phyloP scores from a whole-genome alignment of 2,888 invertebrate genomes.

The Junonia oenone region DNA sequence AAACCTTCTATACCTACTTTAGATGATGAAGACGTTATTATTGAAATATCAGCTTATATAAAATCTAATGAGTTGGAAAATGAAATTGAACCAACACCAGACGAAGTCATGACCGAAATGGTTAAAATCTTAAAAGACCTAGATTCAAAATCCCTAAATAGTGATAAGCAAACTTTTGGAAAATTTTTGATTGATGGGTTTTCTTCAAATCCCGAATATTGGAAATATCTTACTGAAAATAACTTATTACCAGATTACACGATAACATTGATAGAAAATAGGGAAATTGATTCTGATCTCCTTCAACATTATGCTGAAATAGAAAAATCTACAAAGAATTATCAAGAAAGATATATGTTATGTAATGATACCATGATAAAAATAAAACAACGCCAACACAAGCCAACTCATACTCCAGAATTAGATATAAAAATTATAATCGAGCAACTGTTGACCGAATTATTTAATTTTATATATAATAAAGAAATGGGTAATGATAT shows the following conservation, averaged over 20 bases:
- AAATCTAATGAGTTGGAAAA: conserved; percentile 57
- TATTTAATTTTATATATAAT: conserved; percentile 29
- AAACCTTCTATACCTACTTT: conserved; percentile 58
- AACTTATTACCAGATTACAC: conserved; percentile 77
- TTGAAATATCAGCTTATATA: conserved; percentile 56
- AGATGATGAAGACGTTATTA: conserved; percentile 66
- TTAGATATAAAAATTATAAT: conserved; percentile 42
- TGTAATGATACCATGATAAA: conserved; percentile 54
- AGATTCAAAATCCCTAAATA: conserved; percentile 48
- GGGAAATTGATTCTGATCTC: conserved; percentile 55
- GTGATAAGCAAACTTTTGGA: conserved; percentile 50
- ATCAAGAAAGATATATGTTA: conserved; percentile 44
- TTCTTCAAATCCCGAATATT: conserved; percentile 66
- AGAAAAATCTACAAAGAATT: conserved; percentile 42
- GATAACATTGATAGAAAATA: conserved; percentile 74
- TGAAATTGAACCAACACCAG: conserved; percentile 56
- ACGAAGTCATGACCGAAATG: conserved; percentile 65
- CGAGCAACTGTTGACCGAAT: conserved; percentile 35
- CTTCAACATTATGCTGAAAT: conserved; percentile 55
- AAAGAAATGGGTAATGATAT: conserved; percentile 20
- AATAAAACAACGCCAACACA: conserved; percentile 41
- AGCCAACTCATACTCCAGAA: conserved; percentile 23
- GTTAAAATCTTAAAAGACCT: conserved; percentile 48
- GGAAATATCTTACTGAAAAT: conserved; percentile 60
- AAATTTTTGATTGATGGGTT: conserved; percentile 83